These are phyloP conservation scores for Epinotia demarniana DNA, from an alignment of 2,888 invertebrate genomes.

Conservation along the genomic window DNA sequence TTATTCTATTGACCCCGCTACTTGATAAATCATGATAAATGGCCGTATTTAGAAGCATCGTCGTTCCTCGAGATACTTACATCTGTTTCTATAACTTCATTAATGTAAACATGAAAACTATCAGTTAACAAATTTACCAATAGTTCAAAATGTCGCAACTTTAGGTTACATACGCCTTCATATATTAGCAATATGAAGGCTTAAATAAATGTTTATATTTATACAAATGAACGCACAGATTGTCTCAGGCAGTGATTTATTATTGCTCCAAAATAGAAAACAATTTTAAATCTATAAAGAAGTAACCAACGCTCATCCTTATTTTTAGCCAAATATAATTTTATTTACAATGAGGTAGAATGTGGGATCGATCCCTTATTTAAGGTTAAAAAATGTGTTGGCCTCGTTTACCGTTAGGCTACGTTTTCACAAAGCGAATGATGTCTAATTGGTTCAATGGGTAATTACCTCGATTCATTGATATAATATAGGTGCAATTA, in stretches of 20 bases:
- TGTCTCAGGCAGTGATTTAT: conserved; percentile 71
- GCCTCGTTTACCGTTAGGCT: conserved; percentile 56
- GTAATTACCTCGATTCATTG: neutral
- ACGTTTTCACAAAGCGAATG: conserved; percentile 14
- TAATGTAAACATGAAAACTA: neutral
- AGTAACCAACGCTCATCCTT: conserved; percentile 64
- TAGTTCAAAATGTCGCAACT: conserved; percentile 13
- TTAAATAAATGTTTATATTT: conserved; percentile 46
- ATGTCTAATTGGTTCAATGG: neutral
- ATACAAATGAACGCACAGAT: conserved; percentile 52
- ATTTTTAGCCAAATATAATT: conserved; percentile 74
- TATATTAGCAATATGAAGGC: conserved; percentile 45
- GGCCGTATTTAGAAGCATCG: neutral
- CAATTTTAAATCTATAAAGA: conserved; percentile 63
- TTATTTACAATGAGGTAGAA: conserved; percentile 84
- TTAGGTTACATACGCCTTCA: conserved; percentile 1
- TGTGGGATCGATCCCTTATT: conserved; percentile 69
- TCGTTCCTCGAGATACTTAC: neutral
- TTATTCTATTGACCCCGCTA: neutral
- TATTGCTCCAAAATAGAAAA: conserved; percentile 74
- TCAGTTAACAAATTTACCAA: conserved; percentile 7
- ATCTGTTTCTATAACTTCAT: conserved; percentile 2
- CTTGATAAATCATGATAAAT: neutral
- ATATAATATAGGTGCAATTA: neutral
- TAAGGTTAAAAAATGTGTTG: conserved; percentile 66